These are phyloP conservation scores for Achatina immaculata DNA, from an alignment of 1,140 invertebrate species.

Conservation along the genomic window DNA sequence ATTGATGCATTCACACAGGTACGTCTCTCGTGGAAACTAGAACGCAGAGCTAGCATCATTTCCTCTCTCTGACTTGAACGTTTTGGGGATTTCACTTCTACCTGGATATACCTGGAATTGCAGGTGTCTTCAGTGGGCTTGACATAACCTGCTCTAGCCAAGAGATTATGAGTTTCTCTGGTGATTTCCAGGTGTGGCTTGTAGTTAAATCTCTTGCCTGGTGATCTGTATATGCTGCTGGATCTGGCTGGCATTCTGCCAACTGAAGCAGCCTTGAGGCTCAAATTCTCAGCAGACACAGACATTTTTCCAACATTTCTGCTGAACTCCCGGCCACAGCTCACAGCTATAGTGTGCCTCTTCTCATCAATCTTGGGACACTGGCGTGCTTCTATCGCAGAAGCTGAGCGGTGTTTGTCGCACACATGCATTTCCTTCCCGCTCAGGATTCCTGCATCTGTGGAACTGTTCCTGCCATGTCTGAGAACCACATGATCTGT, in stretches of 20 bases:
- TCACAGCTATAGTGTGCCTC: background rate
- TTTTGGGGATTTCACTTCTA: slow-evolving; percentile 44
- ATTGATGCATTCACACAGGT: background rate
- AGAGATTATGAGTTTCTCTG: slow-evolving; percentile 60
- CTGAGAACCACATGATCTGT: background rate
- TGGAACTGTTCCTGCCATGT: too few relatives aligned
- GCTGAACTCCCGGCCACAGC: background rate
- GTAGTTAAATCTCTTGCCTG: slow-evolving; percentile 48
- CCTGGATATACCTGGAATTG: slow-evolving; percentile 33
- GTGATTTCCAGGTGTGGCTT: slow-evolving; percentile 64
- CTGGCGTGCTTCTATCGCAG: too few relatives aligned
- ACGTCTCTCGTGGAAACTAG: slow-evolving; percentile 23
- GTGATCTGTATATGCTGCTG: slow-evolving; percentile 52
- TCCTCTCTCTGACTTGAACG: slow-evolving; percentile 32
- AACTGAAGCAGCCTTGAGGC: slow-evolving; percentile 28
- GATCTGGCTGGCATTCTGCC: slow-evolving; percentile 44
- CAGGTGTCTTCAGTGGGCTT: background rate
- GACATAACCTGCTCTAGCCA: slow-evolving; percentile 61
- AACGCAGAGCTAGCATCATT: slow-evolving; percentile 3
- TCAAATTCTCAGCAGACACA: slow-evolving; percentile 43
- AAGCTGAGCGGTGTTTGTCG: too few relatives aligned
- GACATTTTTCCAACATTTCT: slow-evolving; percentile 34
- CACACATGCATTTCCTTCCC: background rate
- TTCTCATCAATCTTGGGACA: background rate
- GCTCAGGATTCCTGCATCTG: too few relatives aligned